Percentiles rank a stretch among this genome's conserved stretches.
Evolutionary conservation across 2,113 vertebrate species (phyloP).

Genomic region (Lamprotornis superbus): DNA sequence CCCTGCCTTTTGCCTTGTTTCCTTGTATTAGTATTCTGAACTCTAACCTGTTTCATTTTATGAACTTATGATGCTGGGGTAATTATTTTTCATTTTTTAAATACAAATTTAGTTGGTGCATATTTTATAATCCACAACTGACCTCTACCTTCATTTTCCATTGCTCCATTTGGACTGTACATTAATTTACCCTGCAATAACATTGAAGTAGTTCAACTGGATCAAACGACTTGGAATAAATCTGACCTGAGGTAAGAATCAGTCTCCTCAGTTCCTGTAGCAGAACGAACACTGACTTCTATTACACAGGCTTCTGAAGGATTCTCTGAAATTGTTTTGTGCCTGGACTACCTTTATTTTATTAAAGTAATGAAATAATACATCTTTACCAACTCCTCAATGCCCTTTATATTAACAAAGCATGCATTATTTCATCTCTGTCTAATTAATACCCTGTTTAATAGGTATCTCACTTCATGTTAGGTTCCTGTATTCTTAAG

Average conservation of each 20-base stretch:
- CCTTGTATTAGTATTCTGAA: background rate
- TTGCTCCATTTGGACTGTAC: background rate
- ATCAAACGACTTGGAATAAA: background rate
- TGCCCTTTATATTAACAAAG: conserved; percentile 77
- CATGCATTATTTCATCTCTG: conserved; percentile 75
- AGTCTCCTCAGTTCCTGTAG: background rate
- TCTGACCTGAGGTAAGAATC: background rate
- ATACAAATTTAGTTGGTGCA: background rate
- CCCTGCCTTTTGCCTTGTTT: background rate
- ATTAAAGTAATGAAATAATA: conserved; percentile 73
- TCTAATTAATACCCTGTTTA: conserved; percentile 78
- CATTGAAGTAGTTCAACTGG: background rate
- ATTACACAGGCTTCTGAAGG: background rate
- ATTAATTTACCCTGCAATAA: background rate
- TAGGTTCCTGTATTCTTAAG: conserved; percentile 75
- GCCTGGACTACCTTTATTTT: conserved; percentile 50
- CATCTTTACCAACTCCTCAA: conserved; percentile 69
- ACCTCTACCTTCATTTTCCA: background rate
- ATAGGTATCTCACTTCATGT: conserved; percentile 75
- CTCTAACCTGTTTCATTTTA: background rate
- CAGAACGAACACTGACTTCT: background rate
- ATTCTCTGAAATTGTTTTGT: conserved; percentile 45
- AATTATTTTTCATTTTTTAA: background rate
- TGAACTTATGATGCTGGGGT: background rate
- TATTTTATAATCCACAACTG: background rate